Evolutionary conservation across 2,797 vertebrate species (phyloP), one percentile per base, ranked within the genome.

Genomic region (Sciaenops ocellatus): DNA sequence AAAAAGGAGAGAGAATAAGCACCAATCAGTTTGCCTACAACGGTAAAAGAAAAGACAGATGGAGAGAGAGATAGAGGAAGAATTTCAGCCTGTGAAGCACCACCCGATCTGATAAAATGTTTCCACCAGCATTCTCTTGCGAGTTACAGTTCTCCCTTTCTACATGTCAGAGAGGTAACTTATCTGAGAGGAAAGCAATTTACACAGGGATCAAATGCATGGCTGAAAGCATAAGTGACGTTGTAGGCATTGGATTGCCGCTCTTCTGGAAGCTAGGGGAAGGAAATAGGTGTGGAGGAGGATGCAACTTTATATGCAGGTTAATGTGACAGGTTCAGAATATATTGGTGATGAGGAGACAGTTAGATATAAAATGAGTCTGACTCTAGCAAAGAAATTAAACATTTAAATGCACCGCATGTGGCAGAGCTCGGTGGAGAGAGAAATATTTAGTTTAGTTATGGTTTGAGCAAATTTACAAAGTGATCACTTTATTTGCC

Each of bases 141-240:
- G 93, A 90, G 88, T 88, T 88, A 87, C 90, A 84, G 84, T 92
- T 87, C 89, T 80, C 71, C 87, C 76, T 87, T 90, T 93, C 91
- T 90, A 85, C 90, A 92, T 91, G 93, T 92, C 91, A 91, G 92
- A 22, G 85, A 85, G 90, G 90, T 90, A 93, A 94, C 90, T 90
- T 91, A 92, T 93, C 92, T 91, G 88, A 90, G 86, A 85, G 83
- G 87, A 89, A 92, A 91, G 93, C 91, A 92, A 95, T 93, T 93
- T 94, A 92, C 89, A 88, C 92, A 92, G 87, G 93, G 89, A 94
- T 94, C 92, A 93, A 93, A 93, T 90, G 86, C 87, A 91, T 64
- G 85, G 87, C 90, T 92, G 88, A 92, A 91, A 93, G 90, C 90
- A 87, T 78, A 89, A 91, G 91, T 89, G 92, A 89, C 89, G 76